phyloP scores from a whole-genome alignment of 2,797 vertebrate genomes.

The Erithacus rubecula region DNA sequence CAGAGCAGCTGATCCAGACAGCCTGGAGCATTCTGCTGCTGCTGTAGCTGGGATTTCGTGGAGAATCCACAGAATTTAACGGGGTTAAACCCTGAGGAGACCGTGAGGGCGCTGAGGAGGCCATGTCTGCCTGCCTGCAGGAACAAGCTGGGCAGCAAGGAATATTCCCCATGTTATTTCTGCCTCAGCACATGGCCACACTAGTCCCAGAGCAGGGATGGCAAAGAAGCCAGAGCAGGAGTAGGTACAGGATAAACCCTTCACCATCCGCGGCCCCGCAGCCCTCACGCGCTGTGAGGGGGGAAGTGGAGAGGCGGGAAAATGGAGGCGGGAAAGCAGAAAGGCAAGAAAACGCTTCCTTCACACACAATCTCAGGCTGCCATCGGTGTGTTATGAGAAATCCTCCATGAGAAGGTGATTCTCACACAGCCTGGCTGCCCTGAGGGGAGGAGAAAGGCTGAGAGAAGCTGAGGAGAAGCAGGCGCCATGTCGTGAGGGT shows the following conservation, averaged over 20 bases:
- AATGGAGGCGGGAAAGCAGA: rapidly evolving
- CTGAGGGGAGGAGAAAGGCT: background rate
- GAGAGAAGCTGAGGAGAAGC: background rate
- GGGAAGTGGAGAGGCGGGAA: background rate
- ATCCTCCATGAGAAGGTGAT: rapidly evolving
- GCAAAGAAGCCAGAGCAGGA: background rate
- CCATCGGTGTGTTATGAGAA: background rate
- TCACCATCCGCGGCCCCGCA: rapidly evolving
- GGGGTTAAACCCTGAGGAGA: background rate
- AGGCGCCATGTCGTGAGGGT: rapidly evolving
- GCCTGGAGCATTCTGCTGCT: rapidly evolving
- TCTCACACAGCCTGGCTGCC: background rate
- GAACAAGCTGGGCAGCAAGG: background rate
- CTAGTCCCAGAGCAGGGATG: too few species aligned
- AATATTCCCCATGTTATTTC: background rate
- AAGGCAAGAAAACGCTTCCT: background rate
- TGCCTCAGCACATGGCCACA: background rate
- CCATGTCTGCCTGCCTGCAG: background rate
- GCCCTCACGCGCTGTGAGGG: background rate
- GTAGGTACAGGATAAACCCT: rapidly evolving
- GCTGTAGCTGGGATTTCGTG: rapidly evolving
- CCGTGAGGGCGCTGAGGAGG: rapidly evolving
- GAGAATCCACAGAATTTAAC: background rate
- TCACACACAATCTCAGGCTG: background rate
- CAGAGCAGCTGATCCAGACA: background rate